phyloP scores from a whole-genome alignment of 2,113 vertebrate species.

The Ptilorrhoa leucosticta region DNA sequence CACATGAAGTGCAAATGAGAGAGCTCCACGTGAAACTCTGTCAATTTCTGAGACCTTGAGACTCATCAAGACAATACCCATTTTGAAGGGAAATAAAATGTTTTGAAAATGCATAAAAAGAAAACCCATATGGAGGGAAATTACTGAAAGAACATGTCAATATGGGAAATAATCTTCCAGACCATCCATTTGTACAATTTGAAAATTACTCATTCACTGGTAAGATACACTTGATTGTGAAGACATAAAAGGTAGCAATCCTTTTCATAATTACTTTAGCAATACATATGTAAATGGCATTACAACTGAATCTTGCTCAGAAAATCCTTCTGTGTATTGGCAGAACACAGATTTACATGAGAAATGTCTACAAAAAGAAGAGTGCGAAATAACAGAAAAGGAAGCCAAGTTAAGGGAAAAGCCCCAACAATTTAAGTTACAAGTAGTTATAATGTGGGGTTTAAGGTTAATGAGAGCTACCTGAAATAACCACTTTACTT shows the following conservation, averaged over 20 bases:
- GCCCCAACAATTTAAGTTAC: not conserved
- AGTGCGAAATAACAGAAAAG: not conserved
- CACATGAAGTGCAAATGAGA: not conserved
- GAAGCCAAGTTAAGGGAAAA: not conserved
- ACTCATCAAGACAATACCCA: not conserved
- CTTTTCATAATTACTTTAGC: slow-evolving; percentile 4
- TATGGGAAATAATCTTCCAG: slow-evolving; percentile 4
- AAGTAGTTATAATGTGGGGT: not conserved
- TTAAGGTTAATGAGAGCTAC: not conserved
- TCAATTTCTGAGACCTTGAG: not conserved
- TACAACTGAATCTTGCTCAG: not conserved
- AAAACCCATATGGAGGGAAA: not conserved
- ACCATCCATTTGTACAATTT: not conserved
- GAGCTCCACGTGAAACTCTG: not conserved
- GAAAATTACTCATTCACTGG: not conserved
- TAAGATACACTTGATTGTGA: not conserved
- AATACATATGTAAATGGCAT: not conserved
- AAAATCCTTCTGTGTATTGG: slow-evolving; percentile 11
- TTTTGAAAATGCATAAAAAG: not conserved
- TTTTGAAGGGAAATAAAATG: not conserved
- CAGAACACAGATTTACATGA: not conserved
- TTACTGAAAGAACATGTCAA: not conserved
- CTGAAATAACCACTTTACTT: not conserved
- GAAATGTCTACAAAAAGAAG: not conserved
- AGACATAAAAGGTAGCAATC: not conserved